A percentile compares a stretch with the other conserved stretches of the same genome.
phyloP scores from a whole-genome alignment of 2,888 invertebrate species.

The Eumacrocentrus americanus region DNA sequence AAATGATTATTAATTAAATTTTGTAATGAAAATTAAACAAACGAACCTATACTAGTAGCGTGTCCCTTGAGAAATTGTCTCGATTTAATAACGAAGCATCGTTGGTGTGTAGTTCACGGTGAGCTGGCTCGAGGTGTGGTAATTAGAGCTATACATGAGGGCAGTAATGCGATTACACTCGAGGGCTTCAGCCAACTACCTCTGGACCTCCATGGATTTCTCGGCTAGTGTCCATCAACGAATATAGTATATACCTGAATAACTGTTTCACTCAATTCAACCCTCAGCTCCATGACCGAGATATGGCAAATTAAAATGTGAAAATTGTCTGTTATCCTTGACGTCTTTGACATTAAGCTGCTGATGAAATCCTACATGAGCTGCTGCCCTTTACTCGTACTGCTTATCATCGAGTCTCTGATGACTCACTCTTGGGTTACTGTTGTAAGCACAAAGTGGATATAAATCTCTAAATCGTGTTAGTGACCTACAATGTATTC shows the following conservation, averaged over 20 bases:
- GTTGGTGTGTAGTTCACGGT: not conserved
- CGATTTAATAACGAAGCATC: too few species aligned
- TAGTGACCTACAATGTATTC: conserved; percentile 29
- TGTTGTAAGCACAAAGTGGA: conserved; percentile 18
- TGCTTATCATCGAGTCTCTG: conserved; percentile 10
- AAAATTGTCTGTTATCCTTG: conserved; percentile 3
- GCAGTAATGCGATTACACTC: conserved; percentile 59
- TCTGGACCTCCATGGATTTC: conserved; percentile 50
- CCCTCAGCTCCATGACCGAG: not conserved
- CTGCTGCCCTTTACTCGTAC: not conserved
- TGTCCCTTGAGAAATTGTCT: too few species aligned
- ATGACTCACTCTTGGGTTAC: conserved; percentile 3
- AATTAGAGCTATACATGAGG: conserved; percentile 51
- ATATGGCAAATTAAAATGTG: not conserved
- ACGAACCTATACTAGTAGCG: too few species aligned
- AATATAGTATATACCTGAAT: not conserved
- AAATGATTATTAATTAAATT: too few species aligned
- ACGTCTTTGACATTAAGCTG: conserved; percentile 17
- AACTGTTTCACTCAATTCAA: not conserved
- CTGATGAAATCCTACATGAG: conserved; percentile 6
- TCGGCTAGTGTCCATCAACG: not conserved
- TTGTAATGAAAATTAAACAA: too few species aligned
- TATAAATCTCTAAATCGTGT: conserved; percentile 22
- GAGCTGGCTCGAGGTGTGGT: conserved; percentile 45
- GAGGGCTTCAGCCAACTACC: conserved; percentile 58